phyloP scores from a whole-genome alignment of 2,797 vertebrate genomes.

The Clarias pachynema region DNA sequence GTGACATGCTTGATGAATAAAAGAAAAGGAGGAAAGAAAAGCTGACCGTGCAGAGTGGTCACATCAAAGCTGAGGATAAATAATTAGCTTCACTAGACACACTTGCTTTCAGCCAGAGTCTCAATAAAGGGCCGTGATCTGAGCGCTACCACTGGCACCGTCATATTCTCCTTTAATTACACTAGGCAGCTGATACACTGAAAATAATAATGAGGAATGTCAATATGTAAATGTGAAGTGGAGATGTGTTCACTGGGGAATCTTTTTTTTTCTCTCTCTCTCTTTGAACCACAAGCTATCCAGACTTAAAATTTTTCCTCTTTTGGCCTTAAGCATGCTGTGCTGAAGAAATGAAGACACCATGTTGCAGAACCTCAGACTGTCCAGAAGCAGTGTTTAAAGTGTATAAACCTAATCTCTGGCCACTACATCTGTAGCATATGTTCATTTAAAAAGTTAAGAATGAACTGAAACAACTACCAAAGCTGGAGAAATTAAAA shows the following conservation, averaged over 20 bases:
- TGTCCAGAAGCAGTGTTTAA: background rate
- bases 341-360: background rate
- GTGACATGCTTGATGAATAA: slow-evolving; percentile 43
- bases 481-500: too few species aligned
- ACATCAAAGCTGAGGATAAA: slow-evolving; percentile 42
- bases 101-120: slow-evolving; percentile 18
- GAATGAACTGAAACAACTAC: too few species aligned
- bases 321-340: slow-evolving; percentile 15
- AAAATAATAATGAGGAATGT: slow-evolving; percentile 24
- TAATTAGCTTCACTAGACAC: slow-evolving; percentile 31
- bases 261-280: background rate
- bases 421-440: background rate
- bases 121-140: slow-evolving; percentile 19
- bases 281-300: background rate
- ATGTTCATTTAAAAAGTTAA: background rate
- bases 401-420: background rate
- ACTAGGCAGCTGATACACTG: background rate
- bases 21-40: slow-evolving; percentile 27
- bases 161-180: slow-evolving; percentile 22
- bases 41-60: slow-evolving; percentile 28
- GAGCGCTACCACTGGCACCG: background rate
- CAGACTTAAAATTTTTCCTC: background rate
- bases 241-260: background rate
- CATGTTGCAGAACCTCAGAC: background rate
- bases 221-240: slow-evolving; percentile 11